Conservation (phyloP, 2,888 invertebrate genomes). For the Cataglyphis cursor region DNA sequence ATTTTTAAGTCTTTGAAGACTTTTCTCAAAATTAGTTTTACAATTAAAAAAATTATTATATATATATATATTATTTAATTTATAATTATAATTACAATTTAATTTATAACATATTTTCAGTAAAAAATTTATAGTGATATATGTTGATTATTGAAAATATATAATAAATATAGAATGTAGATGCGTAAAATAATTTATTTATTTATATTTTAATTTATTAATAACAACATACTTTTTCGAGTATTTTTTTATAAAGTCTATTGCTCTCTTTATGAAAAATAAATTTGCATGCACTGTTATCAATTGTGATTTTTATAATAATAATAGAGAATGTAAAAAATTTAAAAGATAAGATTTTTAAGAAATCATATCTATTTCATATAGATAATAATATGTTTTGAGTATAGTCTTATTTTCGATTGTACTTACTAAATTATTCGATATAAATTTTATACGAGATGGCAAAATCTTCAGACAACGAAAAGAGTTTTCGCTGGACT, state of each 20-base stretch:
- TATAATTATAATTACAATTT: background rate
- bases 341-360: background rate
- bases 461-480: background rate
- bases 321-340: background rate
- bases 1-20: background rate
- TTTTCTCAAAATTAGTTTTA: background rate
- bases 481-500: slow-evolving; percentile 39
- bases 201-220: background rate
- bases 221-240: background rate
- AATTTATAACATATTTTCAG: background rate
- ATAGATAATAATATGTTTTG: background rate
- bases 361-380: background rate
- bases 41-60: no score
- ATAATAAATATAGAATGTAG: background rate
- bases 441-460: slow-evolving; percentile 26
- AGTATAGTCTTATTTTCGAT: background rate
- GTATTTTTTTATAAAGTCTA: background rate
- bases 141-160: background rate
- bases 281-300: background rate
- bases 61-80: background rate
- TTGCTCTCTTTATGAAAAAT: background rate
- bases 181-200: background rate
- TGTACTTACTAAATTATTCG: slow-evolving; percentile 27
- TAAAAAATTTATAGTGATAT: background rate
- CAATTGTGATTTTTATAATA: background rate